Evolutionary conservation across 2,888 invertebrate species (phyloP).

Genomic region (Conops quadrifasciatus): DNA sequence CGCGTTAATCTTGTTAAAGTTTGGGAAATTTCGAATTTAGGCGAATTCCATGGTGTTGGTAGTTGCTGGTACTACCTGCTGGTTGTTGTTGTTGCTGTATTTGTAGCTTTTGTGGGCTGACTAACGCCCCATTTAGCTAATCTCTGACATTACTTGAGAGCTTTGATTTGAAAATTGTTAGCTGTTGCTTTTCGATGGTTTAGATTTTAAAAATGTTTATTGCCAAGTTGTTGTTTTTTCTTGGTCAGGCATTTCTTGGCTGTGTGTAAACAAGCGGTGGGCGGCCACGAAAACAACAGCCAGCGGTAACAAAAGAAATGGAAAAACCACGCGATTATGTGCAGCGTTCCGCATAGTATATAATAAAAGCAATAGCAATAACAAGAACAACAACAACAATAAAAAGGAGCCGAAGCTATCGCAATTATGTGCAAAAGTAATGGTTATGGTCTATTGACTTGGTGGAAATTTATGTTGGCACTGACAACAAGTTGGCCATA

Average conservation of each 20-base stretch:
- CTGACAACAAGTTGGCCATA: constrained; percentile 9
- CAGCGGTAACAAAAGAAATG: not conserved
- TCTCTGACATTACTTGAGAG: constrained; percentile 60
- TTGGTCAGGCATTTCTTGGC: not conserved
- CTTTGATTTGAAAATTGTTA: constrained; percentile 60
- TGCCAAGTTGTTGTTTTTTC: constrained; percentile 8
- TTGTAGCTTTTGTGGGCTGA: constrained; percentile 8
- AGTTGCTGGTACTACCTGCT: not conserved
- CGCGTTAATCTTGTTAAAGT: constrained; percentile 24
- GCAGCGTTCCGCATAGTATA: too few relatives aligned
- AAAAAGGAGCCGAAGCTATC: constrained; percentile 2
- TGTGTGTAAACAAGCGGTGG: constrained; percentile 27
- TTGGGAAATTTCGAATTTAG: not conserved
- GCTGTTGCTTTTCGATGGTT: constrained; percentile 32
- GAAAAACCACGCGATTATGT: too few relatives aligned
- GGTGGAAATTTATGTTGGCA: constrained; percentile 25
- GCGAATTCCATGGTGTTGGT: not conserved
- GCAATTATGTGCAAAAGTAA: constrained; percentile 17
- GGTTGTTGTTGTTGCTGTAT: not conserved
- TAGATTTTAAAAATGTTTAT: not conserved
- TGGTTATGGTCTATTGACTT: constrained; percentile 37
- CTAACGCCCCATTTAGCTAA: constrained; percentile 55
- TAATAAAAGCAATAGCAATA: constrained; percentile 1
- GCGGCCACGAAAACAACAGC: constrained; percentile 16
- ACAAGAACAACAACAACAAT: constrained; percentile 11